Evolutionary conservation across 1,140 invertebrate species (phyloP).

Genomic region (Trichomalopsis sarcophagae): DNA sequence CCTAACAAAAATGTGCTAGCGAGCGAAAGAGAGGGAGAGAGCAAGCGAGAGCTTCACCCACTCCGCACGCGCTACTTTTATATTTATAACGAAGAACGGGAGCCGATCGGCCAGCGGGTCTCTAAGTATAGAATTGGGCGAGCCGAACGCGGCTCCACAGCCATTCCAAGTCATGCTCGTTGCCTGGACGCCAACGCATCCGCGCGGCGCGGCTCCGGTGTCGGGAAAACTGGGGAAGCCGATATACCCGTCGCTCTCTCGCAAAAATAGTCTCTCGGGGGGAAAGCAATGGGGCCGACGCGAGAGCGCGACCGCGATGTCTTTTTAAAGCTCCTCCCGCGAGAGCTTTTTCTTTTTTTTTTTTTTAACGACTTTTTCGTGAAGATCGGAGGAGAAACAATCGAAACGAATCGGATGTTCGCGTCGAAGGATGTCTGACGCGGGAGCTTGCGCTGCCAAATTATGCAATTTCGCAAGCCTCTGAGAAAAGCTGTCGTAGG

Average conservation of each 20-base stretch:
- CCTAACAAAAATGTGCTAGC: neutral
- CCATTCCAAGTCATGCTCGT: constrained; percentile 1
- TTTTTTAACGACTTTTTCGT: too few species aligned
- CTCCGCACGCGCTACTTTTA: constrained; percentile 53
- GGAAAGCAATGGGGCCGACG: neutral
- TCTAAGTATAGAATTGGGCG: constrained; percentile 65
- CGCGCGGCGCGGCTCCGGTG: neutral
- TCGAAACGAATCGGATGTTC: too few species aligned
- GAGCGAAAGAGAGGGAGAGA: neutral
- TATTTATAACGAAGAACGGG: constrained; percentile 60
- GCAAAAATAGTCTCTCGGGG: constrained; percentile 9
- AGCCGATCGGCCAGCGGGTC: neutral
- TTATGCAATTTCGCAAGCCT: neutral
- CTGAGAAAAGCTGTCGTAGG: too few species aligned
- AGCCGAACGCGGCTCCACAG: neutral
- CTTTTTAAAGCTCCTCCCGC: too few species aligned
- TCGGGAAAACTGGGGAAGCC: constrained; percentile 7
- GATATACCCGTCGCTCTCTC: neutral
- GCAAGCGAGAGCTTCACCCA: neutral
- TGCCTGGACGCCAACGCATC: neutral
- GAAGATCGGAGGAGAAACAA: too few species aligned
- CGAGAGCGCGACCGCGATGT: neutral
- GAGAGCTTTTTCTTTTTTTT: too few species aligned
- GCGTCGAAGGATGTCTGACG: too few species aligned
- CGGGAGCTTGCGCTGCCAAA: neutral